Conservation (phyloP, 1,140 invertebrate species). For the Zophobas morio region DNA sequence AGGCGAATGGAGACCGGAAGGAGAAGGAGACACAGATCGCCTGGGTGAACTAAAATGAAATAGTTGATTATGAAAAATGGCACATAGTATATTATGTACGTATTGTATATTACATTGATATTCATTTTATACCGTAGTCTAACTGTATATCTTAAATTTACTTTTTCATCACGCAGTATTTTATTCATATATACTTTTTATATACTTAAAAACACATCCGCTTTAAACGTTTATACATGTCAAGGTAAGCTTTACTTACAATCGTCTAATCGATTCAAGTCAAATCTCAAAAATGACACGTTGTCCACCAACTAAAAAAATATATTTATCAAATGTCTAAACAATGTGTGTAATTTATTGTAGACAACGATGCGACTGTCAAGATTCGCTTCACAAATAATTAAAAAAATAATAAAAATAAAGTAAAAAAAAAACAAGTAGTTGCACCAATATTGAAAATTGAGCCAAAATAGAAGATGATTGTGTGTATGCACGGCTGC, state of each 20-base stretch:
- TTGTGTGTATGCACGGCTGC: constrained; percentile 41
- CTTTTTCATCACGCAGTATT: constrained; percentile 67
- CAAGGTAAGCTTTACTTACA: constrained; percentile 62
- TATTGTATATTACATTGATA: constrained; percentile 69
- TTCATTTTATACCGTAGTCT: constrained; percentile 66
- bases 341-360: constrained; percentile 59
- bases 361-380: constrained; percentile 57
- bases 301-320: constrained; percentile 62
- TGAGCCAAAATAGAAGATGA: constrained; percentile 44
- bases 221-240: constrained; percentile 66
- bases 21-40: constrained; percentile 44
- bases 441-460: constrained; percentile 58
- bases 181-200: constrained; percentile 66
- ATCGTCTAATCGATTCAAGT: constrained; percentile 58
- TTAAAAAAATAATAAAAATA: constrained; percentile 25
- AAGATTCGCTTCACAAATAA: constrained; percentile 48
- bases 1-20: not conserved
- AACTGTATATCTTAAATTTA: constrained; percentile 66
- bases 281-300: constrained; percentile 54
- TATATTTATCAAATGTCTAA: constrained; percentile 63
- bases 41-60: constrained; percentile 57
- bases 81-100: constrained; percentile 70
- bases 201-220: constrained; percentile 67
- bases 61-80: constrained; percentile 65
- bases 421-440: constrained; percentile 31